phyloP scores from a whole-genome alignment of 2,113 vertebrate species.

The Platysternon megacephalum region DNA sequence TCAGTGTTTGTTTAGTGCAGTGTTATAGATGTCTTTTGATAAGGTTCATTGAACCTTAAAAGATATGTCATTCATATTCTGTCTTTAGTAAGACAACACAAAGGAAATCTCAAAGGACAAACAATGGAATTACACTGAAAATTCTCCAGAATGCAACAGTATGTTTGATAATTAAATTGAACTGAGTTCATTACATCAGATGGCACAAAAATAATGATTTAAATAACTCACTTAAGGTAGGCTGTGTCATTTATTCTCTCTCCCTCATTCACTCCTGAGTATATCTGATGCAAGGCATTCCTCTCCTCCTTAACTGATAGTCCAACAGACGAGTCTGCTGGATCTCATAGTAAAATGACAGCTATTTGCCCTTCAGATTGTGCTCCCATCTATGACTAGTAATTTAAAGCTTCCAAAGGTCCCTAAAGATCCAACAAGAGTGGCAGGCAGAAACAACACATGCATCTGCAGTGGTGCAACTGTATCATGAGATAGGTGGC shows the following conservation, averaged over 20 bases:
- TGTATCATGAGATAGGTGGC: neutral
- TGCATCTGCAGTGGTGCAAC: conserved; percentile 17
- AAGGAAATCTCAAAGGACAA: conserved; percentile 12
- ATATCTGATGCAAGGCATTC: neutral
- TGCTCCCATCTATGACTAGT: neutral
- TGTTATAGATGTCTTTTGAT: neutral
- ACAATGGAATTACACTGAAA: neutral
- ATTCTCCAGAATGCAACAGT: neutral
- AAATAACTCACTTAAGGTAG: neutral
- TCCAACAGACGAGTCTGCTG: conserved; percentile 17
- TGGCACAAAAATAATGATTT: neutral
- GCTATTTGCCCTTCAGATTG: conserved; percentile 46
- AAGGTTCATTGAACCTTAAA: neutral
- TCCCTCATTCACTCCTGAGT: neutral
- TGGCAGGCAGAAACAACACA: conserved; percentile 26
- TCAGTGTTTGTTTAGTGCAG: neutral
- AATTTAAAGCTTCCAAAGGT: conserved; percentile 37
- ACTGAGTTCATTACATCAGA: neutral
- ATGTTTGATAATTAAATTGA: neutral
- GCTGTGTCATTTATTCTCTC: neutral
- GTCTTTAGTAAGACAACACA: neutral
- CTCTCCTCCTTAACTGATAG: neutral
- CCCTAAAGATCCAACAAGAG: conserved; percentile 27
- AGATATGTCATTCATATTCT: neutral
- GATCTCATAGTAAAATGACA: conserved; percentile 13